These are phyloP conservation scores for Parotocinclus haroldoi DNA, from an alignment of 2,797 vertebrate species.

Conservation along the genomic window DNA sequence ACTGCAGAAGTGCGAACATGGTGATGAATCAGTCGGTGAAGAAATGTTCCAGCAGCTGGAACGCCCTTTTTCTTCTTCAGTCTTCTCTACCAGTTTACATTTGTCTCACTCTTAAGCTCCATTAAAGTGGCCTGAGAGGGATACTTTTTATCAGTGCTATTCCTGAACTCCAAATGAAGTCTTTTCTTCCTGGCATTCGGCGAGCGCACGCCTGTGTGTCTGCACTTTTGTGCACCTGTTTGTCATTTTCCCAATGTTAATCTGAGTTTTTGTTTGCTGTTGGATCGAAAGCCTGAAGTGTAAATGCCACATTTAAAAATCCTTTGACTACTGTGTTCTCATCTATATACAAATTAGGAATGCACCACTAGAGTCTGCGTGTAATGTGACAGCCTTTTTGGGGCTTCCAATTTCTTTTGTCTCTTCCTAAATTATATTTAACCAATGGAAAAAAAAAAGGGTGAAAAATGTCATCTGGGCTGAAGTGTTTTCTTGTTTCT, in stretches of 20 bases:
- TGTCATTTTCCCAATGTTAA: slow-evolving; percentile 44
- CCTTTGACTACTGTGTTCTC: slow-evolving; percentile 26
- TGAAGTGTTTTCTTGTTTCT: slow-evolving; percentile 3
- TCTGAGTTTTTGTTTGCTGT: slow-evolving; percentile 30
- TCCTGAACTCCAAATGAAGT: too few species aligned
- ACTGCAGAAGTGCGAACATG: slow-evolving; percentile 9
- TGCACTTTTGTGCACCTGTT: slow-evolving; percentile 34
- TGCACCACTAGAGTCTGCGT: slow-evolving; percentile 29
- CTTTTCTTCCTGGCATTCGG: background rate
- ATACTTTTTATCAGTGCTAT: too few species aligned
- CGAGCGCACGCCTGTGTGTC: background rate
- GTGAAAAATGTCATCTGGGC: slow-evolving; percentile 10
- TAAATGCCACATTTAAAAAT: slow-evolving; percentile 47
- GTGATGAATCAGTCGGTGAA: slow-evolving; percentile 4
- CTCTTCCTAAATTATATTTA: slow-evolving; percentile 12
- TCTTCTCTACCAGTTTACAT: too few species aligned
- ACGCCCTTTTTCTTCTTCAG: too few species aligned
- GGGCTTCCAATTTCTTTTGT: slow-evolving; percentile 7
- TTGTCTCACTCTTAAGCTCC: too few species aligned
- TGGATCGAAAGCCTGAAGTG: slow-evolving; percentile 30
- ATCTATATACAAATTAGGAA: slow-evolving; percentile 44
- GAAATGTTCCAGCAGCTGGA: background rate
- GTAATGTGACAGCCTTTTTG: slow-evolving; percentile 27
- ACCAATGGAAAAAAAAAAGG: slow-evolving; percentile 11
- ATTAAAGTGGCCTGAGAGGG: too few species aligned